Evolutionary conservation across 2,113 vertebrate species (phyloP).

Genomic region (Panthera leo): DNA sequence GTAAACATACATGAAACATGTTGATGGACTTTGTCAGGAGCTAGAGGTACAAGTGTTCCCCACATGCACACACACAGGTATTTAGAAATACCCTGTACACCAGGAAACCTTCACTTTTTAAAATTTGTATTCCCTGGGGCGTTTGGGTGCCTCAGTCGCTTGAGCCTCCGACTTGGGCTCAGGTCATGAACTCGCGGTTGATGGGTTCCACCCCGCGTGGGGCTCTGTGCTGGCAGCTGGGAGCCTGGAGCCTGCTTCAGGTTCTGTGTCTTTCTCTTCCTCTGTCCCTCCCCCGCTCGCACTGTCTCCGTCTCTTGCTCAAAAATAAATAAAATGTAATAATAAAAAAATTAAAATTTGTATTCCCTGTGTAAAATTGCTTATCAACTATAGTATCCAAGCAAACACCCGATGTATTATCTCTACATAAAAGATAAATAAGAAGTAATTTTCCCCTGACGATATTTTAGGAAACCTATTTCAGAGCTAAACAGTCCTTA

Average conservation of each 20-base stretch:
- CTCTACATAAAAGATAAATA: not conserved
- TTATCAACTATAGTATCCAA: not conserved
- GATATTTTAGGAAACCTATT: slow-evolving; percentile 27
- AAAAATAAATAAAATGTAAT: too few species aligned
- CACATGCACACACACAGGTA: not conserved
- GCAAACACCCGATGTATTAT: not conserved
- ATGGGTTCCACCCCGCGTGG: too few species aligned
- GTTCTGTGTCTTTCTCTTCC: too few species aligned
- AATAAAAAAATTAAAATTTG: not conserved
- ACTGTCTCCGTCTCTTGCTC: too few species aligned
- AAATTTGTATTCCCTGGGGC: not conserved
- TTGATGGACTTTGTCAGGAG: not conserved
- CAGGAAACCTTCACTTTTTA: not conserved
- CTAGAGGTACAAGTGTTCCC: not conserved
- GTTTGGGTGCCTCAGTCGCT: too few species aligned
- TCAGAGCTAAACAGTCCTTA: not conserved
- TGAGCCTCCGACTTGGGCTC: too few species aligned
- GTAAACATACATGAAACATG: not conserved
- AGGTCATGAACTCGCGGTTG: too few species aligned
- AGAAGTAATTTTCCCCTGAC: not conserved
- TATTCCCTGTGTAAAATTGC: not conserved
- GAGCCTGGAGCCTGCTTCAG: too few species aligned
- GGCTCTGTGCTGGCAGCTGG: too few species aligned
- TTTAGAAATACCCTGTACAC: not conserved
- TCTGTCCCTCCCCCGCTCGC: too few species aligned